Base-by-base conservation (phyloP, 2,888 invertebrate species). In the Sarcophaga caerulescens region DNA sequence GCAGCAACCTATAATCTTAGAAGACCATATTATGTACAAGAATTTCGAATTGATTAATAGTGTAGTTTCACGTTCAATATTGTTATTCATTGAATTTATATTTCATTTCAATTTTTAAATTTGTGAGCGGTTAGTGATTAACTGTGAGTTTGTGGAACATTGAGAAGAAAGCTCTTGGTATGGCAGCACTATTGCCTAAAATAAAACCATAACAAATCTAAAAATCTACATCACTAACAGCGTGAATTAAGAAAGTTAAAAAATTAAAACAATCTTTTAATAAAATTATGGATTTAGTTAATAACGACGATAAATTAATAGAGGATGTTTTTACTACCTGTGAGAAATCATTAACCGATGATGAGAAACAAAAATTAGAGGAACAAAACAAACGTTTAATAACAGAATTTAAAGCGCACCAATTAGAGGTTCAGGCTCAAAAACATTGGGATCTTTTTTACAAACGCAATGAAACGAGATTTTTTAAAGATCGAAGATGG, bases 401-500 rank as follows among this genome's bases (percentile, higher is more conserved):
- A 1, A 93, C 97, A 0, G 95, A 96, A 89, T 95, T 96, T 89
- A 96, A 96, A 91, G 97, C 97, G 3, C 93, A 94, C 2, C 95
- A 96, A 91, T 92, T 98, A 3, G 98, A 99, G 92, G 93, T 93
- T 68, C 96, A 99, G 35, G 97, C 98, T 0, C 96, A 96, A 90
- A 96, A 97, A 85, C 95, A 98, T 91, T 99, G 99, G 99, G 99
- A 99, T 93, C 94, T 98, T 76, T 99, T 99, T 93, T 99, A 99
- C 92, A 99, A 99, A 93, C 94, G 99, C 84, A 99, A 99, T 91
- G 97, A 97, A 89, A 97, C 96, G 0, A 95, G 97, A 89, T 99
- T 99, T 93, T 99, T 99, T 91, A 97, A 97, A 93, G 98, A 99
- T 93, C 95, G 99, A 19, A 98, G 98, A 92, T 99, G 99, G 99